These are phyloP conservation scores for Agonum fuliginosum DNA, from an alignment of 2,888 invertebrate species.

Conservation along the genomic window DNA sequence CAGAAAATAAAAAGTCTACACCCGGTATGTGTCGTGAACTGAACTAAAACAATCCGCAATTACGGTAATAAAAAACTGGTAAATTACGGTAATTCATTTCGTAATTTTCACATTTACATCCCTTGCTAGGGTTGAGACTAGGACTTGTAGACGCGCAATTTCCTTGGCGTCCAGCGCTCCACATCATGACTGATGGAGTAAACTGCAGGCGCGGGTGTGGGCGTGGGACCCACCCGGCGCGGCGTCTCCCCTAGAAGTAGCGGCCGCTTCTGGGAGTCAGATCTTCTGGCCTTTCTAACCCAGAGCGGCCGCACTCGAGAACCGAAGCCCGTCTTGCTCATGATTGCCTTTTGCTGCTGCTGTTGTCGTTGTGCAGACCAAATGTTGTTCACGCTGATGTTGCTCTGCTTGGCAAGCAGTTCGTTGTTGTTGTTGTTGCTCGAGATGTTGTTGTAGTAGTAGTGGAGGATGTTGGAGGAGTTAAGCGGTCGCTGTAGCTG, in stretches of 20 bases:
- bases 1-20: too few species aligned
- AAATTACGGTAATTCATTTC: too few species aligned
- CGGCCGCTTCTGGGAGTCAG: conserved; percentile 73
- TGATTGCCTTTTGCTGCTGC: conserved; percentile 62
- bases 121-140: too few species aligned
- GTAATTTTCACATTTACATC: too few species aligned
- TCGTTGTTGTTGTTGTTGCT: conserved; percentile 67
- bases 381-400: conserved; percentile 70
- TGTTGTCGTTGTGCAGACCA: conserved; percentile 64
- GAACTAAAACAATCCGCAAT: too few species aligned
- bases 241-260: conserved; percentile 67
- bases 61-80: too few species aligned
- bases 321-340: conserved; percentile 69
- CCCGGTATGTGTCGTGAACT: too few species aligned
- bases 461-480: conserved; percentile 70
- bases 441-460: conserved; percentile 71
- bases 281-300: conserved; percentile 71
- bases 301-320: conserved; percentile 74
- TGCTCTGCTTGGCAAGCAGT: conserved; percentile 66
- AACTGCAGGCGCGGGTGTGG: conserved; percentile 76
- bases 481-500: conserved; percentile 61
- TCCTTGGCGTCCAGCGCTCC: conserved; percentile 69
- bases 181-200: conserved; percentile 72
- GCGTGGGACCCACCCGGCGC: conserved; percentile 73
- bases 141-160: conserved; percentile 60